These are phyloP conservation scores for Oedothorax gibbosus DNA, from an alignment of 1,140 invertebrate species.

Conservation along the genomic window DNA sequence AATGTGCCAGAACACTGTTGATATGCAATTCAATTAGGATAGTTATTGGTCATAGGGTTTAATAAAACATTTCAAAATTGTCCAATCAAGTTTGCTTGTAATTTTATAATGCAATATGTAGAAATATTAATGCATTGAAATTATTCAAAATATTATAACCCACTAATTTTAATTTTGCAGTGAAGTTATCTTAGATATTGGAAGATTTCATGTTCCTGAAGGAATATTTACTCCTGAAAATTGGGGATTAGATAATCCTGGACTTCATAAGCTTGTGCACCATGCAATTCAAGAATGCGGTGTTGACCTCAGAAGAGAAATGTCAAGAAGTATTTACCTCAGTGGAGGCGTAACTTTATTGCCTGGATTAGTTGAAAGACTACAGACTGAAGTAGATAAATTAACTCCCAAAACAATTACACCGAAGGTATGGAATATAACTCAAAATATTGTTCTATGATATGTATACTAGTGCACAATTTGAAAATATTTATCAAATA, in stretches of 20 bases:
- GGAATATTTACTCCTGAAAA: slow-evolving; percentile 76
- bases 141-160: not conserved
- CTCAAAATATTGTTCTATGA: too few species aligned
- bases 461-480: too few species aligned
- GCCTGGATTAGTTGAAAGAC: slow-evolving; percentile 74
- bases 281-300: slow-evolving; percentile 74
- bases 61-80: too few species aligned
- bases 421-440: slow-evolving; percentile 71
- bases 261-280: slow-evolving; percentile 74
- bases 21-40: too few species aligned
- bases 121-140: too few species aligned
- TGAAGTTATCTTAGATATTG: slow-evolving; percentile 67
- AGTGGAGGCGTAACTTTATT: slow-evolving; percentile 73
- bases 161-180: slow-evolving; percentile 53
- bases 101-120: too few species aligned
- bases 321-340: slow-evolving; percentile 71
- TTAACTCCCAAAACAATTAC: slow-evolving; percentile 73
- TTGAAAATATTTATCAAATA: too few species aligned
- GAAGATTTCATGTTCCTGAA: slow-evolving; percentile 73
- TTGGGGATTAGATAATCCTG: slow-evolving; percentile 75
- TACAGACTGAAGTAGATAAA: slow-evolving; percentile 73
- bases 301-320: slow-evolving; percentile 73
- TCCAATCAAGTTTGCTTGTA: too few species aligned
- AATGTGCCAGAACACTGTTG: too few species aligned
- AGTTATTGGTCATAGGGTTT: too few species aligned